Evolutionary conservation across 2,113 vertebrate genomes (phyloP).

Genomic region (Puma concolor): DNA sequence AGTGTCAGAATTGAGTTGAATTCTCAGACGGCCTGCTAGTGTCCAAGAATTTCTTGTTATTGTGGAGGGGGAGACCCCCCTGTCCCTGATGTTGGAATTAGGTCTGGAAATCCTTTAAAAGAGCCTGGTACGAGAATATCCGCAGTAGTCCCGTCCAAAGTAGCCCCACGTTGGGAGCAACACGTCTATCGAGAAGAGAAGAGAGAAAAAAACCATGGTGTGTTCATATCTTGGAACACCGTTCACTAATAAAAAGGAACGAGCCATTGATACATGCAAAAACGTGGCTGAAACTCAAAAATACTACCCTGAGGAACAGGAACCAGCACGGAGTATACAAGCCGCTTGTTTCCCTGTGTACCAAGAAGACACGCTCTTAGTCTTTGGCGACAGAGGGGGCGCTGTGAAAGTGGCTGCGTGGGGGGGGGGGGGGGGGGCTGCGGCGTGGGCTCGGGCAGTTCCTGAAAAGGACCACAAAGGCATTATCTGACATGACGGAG

Average conservation of each 20-base stretch:
- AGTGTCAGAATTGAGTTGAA: background rate
- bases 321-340: fast-evolving
- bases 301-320: background rate
- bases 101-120: background rate
- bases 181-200: background rate
- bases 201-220: background rate
- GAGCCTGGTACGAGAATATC: background rate
- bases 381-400: too few species aligned
- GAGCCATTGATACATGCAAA: fast-evolving
- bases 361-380: background rate
- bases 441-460: fast-evolving
- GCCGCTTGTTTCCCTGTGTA: background rate
- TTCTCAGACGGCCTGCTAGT: background rate
- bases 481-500: too few species aligned
- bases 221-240: background rate
- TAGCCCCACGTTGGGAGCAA: background rate
- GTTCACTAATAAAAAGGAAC: background rate
- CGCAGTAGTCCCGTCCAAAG: background rate
- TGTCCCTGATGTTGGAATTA: background rate
- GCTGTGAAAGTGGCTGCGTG: background rate
- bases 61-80: background rate
- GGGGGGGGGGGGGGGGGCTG: too few species aligned
- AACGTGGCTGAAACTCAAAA: background rate
- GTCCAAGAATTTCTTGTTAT: background rate
- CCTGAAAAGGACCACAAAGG: background rate